Percentiles rank a stretch among this genome's conserved stretches.
Conservation (phyloP, 2,113 vertebrate genomes). For the Centropus bengalensis region DNA sequence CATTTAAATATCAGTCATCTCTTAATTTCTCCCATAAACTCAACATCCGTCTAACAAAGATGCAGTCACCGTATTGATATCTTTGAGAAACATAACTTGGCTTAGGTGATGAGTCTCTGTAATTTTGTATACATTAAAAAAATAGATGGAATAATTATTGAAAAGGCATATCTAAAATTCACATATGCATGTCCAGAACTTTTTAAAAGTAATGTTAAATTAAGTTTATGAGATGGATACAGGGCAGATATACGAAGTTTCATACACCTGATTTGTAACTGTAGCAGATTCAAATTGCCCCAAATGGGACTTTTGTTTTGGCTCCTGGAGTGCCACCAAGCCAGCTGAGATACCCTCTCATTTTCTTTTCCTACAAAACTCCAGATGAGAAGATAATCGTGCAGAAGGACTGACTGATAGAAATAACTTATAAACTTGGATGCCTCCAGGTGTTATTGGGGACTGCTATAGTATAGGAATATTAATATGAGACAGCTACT, state of each 20-base stretch:
- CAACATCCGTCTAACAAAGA: neutral
- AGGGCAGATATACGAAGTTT: fast-evolving
- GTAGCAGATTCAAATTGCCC: neutral
- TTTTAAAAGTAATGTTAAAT: fast-evolving
- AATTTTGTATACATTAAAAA: neutral
- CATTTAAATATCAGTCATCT: neutral
- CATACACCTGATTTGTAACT: neutral
- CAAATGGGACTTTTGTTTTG: neutral
- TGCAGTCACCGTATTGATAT: neutral
- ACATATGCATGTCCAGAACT: no score
- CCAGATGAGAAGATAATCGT: neutral
- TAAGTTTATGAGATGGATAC: neutral
- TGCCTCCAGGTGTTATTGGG: neutral
- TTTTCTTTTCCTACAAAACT: neutral
- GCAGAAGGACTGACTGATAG: neutral
- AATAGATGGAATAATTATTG: neutral
- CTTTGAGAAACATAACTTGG: fast-evolving
- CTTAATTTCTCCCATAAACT: neutral
- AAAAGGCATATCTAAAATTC: neutral
- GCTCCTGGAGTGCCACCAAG: neutral
- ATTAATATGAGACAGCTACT: neutral
- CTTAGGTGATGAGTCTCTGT: neutral
- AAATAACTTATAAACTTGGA: neutral
- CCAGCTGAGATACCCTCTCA: neutral
- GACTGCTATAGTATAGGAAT: neutral